Evolutionary conservation across 2,888 invertebrate species (phyloP), one percentile per base, ranked within the genome.

Genomic region (Agrochola lychnidis): DNA sequence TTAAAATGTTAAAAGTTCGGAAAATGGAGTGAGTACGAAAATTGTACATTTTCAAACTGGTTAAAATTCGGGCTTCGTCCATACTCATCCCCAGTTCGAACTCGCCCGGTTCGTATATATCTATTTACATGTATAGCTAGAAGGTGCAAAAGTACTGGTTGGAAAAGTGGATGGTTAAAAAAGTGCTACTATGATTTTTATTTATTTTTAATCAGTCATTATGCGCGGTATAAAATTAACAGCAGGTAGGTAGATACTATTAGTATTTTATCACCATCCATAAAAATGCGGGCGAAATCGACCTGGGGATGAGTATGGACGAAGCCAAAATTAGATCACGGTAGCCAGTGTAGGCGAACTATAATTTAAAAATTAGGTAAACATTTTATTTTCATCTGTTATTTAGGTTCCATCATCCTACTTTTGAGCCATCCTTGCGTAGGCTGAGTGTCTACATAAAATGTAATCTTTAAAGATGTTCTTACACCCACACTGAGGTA

Each of bases 1-100:
- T 84, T 78, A 48, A 66, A 78, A 69, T 73, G 19, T 56, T 48
- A 45, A 82, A 73, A 73, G 51, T 73, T 82, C 2, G 12, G 19
- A 56, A 64, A 69, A 77, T 64, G 36, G 12, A 51, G 40, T 19
- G 14, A 16, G 4, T 30, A n/a, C 10, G 6, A 75, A 70, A 56
- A 51, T 56, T 42, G 16, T 36, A 40, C 16, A 40, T 63, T 63
- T 70, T 48, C 30, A 25, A 68, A 66, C 5, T 16, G 12, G 10
- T 51, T 22, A 22, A 14, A 68, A 36, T 36, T 36, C 3, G 36
- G 36, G 36, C 36, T 36, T 36, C 36, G 36, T 36, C 36, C 36
- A 36, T 36, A 36, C 36, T 36, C 36, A 36, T 36, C 36, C 36
- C 36, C 4, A 36, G 36, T 36, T 36, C 36, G 36, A 36, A 36